Conservation (phyloP, 2,888 invertebrate species). For the Hanleya hanleyi region DNA sequence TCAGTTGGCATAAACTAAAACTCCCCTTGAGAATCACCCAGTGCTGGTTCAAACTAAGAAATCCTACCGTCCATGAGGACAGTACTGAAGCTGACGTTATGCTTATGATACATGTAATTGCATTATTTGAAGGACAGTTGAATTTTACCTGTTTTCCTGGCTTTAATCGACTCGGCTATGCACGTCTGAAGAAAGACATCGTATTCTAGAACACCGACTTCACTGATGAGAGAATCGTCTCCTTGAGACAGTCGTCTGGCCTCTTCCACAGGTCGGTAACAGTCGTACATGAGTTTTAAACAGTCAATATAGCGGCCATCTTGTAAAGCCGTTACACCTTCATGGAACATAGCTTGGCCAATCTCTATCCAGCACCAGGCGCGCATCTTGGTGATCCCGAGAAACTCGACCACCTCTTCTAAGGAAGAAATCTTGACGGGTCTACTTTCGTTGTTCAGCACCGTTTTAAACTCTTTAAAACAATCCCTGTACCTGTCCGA, state of each 20-base stretch:
- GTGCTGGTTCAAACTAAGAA: too few species aligned
- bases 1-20: too few species aligned
- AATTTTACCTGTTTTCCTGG: conserved; percentile 43
- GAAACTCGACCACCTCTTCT: neutral
- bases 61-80: too few species aligned
- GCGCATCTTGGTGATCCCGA: conserved; percentile 1
- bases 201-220: conserved; percentile 29
- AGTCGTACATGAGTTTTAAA: conserved; percentile 35
- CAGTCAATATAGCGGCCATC: conserved; percentile 27
- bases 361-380: conserved; percentile 17
- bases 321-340: conserved; percentile 21
- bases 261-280: conserved; percentile 38
- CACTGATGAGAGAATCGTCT: conserved; percentile 11
- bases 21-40: too few species aligned
- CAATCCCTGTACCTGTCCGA: too few species aligned
- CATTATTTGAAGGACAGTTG: too few species aligned
- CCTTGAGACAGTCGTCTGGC: conserved; percentile 18
- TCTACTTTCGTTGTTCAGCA: neutral
- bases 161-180: conserved; percentile 40
- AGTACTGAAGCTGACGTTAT: too few species aligned
- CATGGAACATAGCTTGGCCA: conserved; percentile 20
- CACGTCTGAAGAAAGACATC: conserved; percentile 42
- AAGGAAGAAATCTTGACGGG: neutral
- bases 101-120: too few species aligned
- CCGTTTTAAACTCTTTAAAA: too few species aligned